Evolutionary conservation across 2,888 invertebrate genomes (phyloP), one percentile per base, ranked within the genome.

Genomic region (Drosophila parthenogenetica): DNA sequence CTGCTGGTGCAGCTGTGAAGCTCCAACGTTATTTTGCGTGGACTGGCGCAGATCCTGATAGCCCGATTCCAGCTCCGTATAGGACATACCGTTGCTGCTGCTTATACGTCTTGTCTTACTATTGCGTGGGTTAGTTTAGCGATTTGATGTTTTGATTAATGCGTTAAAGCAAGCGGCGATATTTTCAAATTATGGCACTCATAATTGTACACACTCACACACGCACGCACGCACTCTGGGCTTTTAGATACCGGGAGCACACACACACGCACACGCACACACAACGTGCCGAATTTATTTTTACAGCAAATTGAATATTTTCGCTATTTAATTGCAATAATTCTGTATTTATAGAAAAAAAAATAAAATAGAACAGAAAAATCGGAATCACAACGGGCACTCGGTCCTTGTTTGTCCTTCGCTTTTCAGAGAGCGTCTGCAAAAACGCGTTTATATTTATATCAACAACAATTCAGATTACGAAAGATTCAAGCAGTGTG

Each of bases 21-120:
- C 60, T 49, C 63, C 69, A 39, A 53, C 62, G 62, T 43, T 79
- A 48, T 48, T 69, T 13, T 75, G 79, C 17, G 90, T 81, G 14
- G 90, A 83, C 51, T 90, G 90, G 55, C 90, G 89, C 92, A 96
- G 94, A 90, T 96, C 97, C 94, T 97, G 97, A 93, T 97, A 97
- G 86, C 97, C 97, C 93, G 96, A 96, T 94, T 97, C 97, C 90
- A 97, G 93, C 94, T 97, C 97, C 92, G 97, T 97, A 93, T 97
- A 97, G 92, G 97, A 97, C 97, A 97, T 97, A n/a, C 22, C 59
- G 62, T 32, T 62, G 57, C 25, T 51, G 39, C 50, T 64, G 16
- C 1, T 19, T 32, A 7, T 22, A 8, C 22, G 8, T 46, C 19
- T 22, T 25, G 2, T 51, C 16, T 51, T 16, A 17, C 10, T 48